phyloP scores from a whole-genome alignment of 2,113 vertebrate genomes.

The Prunella fulvescens region DNA sequence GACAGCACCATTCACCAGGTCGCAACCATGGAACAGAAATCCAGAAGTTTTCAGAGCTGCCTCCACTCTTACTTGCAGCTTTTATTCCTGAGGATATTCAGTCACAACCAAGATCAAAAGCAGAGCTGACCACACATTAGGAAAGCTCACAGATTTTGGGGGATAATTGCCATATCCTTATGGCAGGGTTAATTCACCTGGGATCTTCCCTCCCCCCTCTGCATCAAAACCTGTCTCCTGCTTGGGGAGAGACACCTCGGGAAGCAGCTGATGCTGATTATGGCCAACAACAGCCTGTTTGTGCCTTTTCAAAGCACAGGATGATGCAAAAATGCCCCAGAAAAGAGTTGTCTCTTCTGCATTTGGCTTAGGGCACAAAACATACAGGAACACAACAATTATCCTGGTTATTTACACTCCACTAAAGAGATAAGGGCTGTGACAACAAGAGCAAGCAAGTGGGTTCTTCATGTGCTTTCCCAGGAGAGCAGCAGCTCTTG shows the following conservation, averaged over 20 bases:
- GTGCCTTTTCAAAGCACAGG: not conserved
- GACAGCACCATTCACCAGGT: not conserved
- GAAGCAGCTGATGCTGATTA: not conserved
- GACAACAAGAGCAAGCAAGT: not conserved
- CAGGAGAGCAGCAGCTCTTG: not conserved
- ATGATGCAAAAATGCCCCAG: not conserved
- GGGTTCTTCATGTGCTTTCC: not conserved
- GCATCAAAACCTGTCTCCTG: not conserved
- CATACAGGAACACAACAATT: not conserved
- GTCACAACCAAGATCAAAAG: not conserved
- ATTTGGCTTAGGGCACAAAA: not conserved
- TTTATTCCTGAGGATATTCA: not conserved
- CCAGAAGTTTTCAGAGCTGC: not conserved
- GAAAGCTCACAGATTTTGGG: not conserved
- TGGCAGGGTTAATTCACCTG: not conserved
- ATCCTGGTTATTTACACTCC: not conserved
- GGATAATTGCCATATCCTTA: not conserved
- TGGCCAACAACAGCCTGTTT: not conserved
- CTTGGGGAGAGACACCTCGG: fast-evolving
- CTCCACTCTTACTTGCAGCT: not conserved
- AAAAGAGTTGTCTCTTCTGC: not conserved
- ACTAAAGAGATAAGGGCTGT: not conserved
- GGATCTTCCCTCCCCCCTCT: not conserved
- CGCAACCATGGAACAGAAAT: not conserved
- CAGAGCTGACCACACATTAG: fast-evolving